Conservation (phyloP, 2,888 invertebrate genomes). For the Bhutanitis thaidina region DNA sequence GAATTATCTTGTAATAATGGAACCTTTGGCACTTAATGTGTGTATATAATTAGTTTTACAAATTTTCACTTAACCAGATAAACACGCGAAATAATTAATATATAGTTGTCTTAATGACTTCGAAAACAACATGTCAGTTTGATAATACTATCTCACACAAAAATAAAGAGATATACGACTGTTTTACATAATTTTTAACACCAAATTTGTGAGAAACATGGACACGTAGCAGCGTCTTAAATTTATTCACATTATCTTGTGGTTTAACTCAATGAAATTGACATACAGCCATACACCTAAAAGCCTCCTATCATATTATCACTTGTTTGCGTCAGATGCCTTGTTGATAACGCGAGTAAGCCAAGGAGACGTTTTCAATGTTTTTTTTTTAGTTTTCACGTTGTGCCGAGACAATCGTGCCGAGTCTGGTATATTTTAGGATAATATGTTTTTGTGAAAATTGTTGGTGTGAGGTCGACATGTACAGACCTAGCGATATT, state of each 20-base stretch:
- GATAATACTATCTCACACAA: too few relatives aligned
- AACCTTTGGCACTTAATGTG: too few relatives aligned
- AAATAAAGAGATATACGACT: too few relatives aligned
- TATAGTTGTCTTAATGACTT: too few relatives aligned
- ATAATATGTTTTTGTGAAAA: conserved; percentile 36
- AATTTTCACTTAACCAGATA: too few relatives aligned
- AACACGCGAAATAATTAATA: too few relatives aligned
- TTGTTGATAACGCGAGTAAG: conserved; percentile 39
- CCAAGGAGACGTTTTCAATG: conserved; percentile 30
- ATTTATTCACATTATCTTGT: conserved; percentile 11
- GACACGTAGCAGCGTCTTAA: background rate
- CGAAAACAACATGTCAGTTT: too few relatives aligned
- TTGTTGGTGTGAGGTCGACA: conserved; percentile 27
- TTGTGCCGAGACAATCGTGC: conserved; percentile 38
- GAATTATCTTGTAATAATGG: too few relatives aligned
- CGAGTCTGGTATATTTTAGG: conserved; percentile 33
- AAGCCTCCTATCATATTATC: conserved; percentile 41
- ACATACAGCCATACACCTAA: conserved; percentile 24
- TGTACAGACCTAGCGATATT: conserved; percentile 45
- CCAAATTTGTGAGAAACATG: background rate
- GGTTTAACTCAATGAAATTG: conserved; percentile 29
- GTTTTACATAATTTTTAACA: too few relatives aligned
- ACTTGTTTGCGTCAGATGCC: conserved; percentile 46
- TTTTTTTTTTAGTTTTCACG: conserved; percentile 45
- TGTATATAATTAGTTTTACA: too few relatives aligned